Evolutionary conservation across 2,797 vertebrate genomes (phyloP), one percentile per base, ranked within the genome.

Genomic region (Xenentodon cancila): DNA sequence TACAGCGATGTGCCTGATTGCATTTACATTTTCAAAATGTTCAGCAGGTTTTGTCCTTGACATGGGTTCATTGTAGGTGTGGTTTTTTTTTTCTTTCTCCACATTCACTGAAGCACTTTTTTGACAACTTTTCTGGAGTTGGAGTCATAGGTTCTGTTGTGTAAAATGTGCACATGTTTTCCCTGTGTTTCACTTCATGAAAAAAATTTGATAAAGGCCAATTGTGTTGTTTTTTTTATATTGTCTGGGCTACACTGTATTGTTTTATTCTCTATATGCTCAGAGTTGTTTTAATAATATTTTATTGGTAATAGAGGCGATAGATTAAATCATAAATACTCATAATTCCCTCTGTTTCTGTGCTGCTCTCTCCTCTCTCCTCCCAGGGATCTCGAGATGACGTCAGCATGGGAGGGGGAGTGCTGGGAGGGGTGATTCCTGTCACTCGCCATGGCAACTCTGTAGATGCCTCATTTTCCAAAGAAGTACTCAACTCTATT

Each of bases 401-500:
- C 81, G 85, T 99, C 58, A 98, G 95, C 79, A 94, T 96, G 0
- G 85, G 92, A 0, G 96, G 94, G 16, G 95, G 90, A 5, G 92
- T 95, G 73, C 90, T 92, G 12, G 93, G 87, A 77, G 95, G 94
- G 27, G 80, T 73, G 55, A 73, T 88, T 20, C 82, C 94, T 16
- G 92, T 93, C 52, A 92, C 93, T 87, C 96, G 96, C 51, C 95
- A 96, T 51, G 95, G 94, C n/a, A 96, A 96, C 89, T 98, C 97
- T 3, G 94, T 97, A 79, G 97, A 99, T 71, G 96, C 95, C 0
- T 97, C 97, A 25, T 98, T 99, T 84, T 98, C 97, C 82, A 99
- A 98, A 92, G 97, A 99, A 88, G 96, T 99, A 47, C 94, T 99
- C 71, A 99, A 99, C 91, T 99, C 97, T 49, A 99, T 99, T 89